Evolutionary conservation across 2,888 invertebrate genomes (phyloP), one percentile per base, ranked within the genome.

Genomic region (Priocnemis perturbator): DNA sequence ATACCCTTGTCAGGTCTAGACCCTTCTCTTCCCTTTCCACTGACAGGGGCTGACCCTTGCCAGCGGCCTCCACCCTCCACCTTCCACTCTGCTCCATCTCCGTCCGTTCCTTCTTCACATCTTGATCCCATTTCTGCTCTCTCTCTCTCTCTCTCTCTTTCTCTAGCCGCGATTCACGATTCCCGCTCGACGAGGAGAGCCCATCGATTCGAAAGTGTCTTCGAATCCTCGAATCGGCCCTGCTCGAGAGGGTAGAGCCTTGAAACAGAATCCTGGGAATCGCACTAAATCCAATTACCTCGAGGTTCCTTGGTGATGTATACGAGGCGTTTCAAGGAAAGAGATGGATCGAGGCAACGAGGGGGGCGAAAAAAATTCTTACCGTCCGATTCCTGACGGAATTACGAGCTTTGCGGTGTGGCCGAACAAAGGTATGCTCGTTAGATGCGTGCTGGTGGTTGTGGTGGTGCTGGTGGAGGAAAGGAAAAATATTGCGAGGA

Each of bases 271-370:
- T 55, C 60, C 64, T 20, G 19, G 47, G 55, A 55, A 69, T 72
- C 67, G 71, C 44, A 45, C 59, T 69, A 76, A 71, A 78, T 71
- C 73, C 73, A 78, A 76, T 78, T 78, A 73, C 64, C 63, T 23
- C 45, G 50, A 69, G 57, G 60, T 52, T 67, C 62, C 52, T 9
- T 65, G 55, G 61, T 72, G 71, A 76, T 71, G 74, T 74, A 67
- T 60, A 64, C 60, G 57, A 20, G 47, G 60, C 56, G 15, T 64
- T 63, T 48, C 20, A 17, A 30, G 17, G 23, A 37, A 48, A 30
- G 2, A 50, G 44, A 58, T 21, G 15, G 21, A 52, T 5, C 17
- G 47, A 59, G 59, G 15, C 14, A 48, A 47, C 15, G 15, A 23
- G 20, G 44, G 21, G 19, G 20, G 26, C 7, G 14, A 23, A 37